Percentiles rank a stretch among this genome's conserved stretches.
Conservation (phyloP, 2,888 invertebrate genomes). For the Chrysolina haemoptera region DNA sequence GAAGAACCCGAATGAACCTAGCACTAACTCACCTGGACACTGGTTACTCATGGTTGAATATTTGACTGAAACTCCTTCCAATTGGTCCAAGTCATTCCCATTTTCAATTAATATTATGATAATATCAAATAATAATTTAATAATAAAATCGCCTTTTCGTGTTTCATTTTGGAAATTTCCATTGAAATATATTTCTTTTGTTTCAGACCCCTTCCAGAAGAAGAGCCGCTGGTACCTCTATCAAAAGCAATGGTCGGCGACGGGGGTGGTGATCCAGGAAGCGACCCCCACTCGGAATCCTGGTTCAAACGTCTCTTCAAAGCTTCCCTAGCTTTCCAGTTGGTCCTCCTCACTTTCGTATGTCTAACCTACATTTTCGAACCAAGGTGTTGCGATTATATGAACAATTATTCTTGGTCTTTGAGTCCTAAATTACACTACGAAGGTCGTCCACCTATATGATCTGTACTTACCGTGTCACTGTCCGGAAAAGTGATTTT, state of each 20-base stretch:
- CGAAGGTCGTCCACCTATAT: slow-evolving; percentile 86
- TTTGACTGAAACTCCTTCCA: too few relatives aligned
- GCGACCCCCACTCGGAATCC: slow-evolving; percentile 69
- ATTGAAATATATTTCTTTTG: slow-evolving; percentile 41
- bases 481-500: not conserved
- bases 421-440: slow-evolving; percentile 87
- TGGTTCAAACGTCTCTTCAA: slow-evolving; percentile 83
- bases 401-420: slow-evolving; percentile 83
- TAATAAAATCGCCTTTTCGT: too few relatives aligned
- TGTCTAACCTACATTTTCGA: slow-evolving; percentile 83
- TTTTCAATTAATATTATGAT: too few relatives aligned
- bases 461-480: slow-evolving; percentile 62
- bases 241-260: slow-evolving; percentile 60
- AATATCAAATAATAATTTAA: too few relatives aligned
- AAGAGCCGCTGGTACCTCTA: slow-evolving; percentile 45
- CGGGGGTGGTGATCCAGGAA: slow-evolving; percentile 74
- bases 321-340: slow-evolving; percentile 84
- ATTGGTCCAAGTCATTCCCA: too few relatives aligned
- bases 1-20: too few relatives aligned
- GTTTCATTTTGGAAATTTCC: too few relatives aligned
- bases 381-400: slow-evolving; percentile 84
- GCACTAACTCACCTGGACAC: too few relatives aligned
- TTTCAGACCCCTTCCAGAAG: slow-evolving; percentile 60
- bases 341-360: slow-evolving; percentile 81
- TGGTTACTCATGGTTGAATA: too few relatives aligned